Conservation (phyloP, 2,797 vertebrate genomes). For the Brachyrhaphis roseni region DNA sequence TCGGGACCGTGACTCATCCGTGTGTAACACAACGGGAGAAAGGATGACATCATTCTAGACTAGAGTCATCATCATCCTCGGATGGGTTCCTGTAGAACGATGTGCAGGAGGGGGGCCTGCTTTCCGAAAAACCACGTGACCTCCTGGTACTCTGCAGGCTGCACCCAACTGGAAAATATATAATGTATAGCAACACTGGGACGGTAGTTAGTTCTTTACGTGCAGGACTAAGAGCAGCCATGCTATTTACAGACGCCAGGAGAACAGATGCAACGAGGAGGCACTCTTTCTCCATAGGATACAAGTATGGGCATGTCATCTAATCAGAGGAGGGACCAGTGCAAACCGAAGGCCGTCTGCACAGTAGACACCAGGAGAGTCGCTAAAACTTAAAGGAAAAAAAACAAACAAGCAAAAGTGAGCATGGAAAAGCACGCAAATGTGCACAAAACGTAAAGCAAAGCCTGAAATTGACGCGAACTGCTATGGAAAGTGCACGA, state of each 20-base stretch:
- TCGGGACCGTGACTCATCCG: constrained; percentile 81
- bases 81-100: constrained; percentile 65
- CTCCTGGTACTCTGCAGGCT: constrained; percentile 71
- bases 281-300: constrained; percentile 28
- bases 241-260: neutral
- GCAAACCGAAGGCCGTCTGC: neutral
- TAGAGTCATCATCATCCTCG: constrained; percentile 62
- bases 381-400: neutral
- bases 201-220: constrained; percentile 31
- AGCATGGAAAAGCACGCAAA: constrained; percentile 1
- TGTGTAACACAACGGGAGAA: constrained; percentile 64
- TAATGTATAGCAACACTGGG: constrained; percentile 56
- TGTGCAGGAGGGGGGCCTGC: constrained; percentile 63
- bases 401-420: neutral
- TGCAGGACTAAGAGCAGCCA: constrained; percentile 16
- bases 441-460: constrained; percentile 54
- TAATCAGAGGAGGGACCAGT: neutral
- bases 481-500: constrained; percentile 33
- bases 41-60: constrained; percentile 80
- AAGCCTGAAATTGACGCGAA: constrained; percentile 38
- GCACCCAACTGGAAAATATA: constrained; percentile 69
- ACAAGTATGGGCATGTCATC: constrained; percentile 48
- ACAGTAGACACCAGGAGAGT: neutral
- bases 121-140: constrained; percentile 77
- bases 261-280: constrained; percentile 24